A percentile compares a stretch with the other conserved stretches of the same genome.
Conservation (phyloP, 2,888 invertebrate genomes). For the Dioctria linearis region DNA sequence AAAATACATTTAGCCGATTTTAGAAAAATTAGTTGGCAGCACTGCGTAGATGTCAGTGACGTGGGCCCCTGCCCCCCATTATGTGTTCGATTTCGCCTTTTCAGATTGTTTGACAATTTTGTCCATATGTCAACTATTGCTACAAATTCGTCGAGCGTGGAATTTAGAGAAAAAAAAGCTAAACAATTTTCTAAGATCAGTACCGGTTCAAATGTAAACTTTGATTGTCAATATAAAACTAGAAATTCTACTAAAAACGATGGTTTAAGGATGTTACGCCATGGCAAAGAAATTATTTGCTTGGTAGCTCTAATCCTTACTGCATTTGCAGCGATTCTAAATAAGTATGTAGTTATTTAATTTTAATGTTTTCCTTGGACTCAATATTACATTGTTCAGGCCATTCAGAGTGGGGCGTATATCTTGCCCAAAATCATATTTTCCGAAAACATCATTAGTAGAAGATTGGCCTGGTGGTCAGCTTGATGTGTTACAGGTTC, state of each 20-base stretch:
- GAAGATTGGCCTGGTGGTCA: constrained; percentile 40
- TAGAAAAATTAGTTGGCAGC: too few species aligned
- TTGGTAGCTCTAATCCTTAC: constrained; percentile 30
- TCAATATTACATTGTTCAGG: background rate
- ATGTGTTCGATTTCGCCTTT: too few species aligned
- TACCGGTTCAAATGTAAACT: too few species aligned
- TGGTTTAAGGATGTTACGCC: constrained; percentile 17
- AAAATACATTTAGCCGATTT: too few species aligned
- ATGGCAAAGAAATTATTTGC: constrained; percentile 39
- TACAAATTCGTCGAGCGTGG: too few species aligned
- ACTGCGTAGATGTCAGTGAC: too few species aligned
- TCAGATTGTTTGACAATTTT: too few species aligned
- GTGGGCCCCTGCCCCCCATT: too few species aligned
- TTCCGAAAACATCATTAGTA: constrained; percentile 11
- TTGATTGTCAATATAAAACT: too few species aligned
- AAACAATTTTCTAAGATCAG: too few species aligned
- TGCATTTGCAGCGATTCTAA: constrained; percentile 25
- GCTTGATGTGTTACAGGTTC: constrained; percentile 5
- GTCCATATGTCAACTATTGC: too few species aligned
- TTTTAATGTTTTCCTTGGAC: background rate
- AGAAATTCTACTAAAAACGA: background rate
- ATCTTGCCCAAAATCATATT: background rate
- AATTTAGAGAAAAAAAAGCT: too few species aligned
- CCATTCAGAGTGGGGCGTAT: background rate
- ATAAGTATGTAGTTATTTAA: constrained; percentile 8